Base-by-base conservation (phyloP, 2,888 invertebrate species). In the Apomyelois bistriatella region DNA sequence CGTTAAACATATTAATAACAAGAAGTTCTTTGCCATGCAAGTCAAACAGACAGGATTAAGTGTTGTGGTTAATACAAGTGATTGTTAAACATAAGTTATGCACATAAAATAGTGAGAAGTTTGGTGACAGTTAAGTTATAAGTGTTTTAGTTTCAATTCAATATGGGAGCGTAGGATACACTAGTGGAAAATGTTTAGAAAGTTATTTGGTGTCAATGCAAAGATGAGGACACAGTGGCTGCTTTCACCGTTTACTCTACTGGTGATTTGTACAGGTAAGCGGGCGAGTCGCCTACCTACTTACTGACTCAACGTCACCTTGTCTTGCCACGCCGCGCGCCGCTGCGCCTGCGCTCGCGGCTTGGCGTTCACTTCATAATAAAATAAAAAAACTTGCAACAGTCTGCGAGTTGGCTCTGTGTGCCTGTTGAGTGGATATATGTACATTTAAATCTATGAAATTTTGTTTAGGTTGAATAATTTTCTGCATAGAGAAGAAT, bases 251-350 rank as follows among this genome's bases (percentile, higher is more conserved):
- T 76, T 85, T 74, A 78, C 76, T 76, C 76, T 84, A 79, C 74
- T 87, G 81, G 74, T 87, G 79, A 82, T 87, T 76, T 86, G 85
- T 80, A 74, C 87, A 85, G 89, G 89, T 90, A 89, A 88, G 87
- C 77, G 79, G 72, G 68, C 74, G 71, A 75, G 66, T 77, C 37
- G 13, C 40, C 74, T 77, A 76, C 78, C 76, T 79, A 77, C 66
- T 81, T 79, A 81, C 66, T 81, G 78, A 81, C 82, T 85, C 82
- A 81, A 78, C 70, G 70, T 69, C 66, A 66, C 70, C 67, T 50
- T 40, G 40, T 30, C 49, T 32, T 50, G 42, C 43, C 63, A 54
- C 64, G 57, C 53, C 50, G 56, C 54, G 51, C 53, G 64, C 56
- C 64, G 57, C 53, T 52, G 56, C 54, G 51, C 53, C 65, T 55